These are phyloP conservation scores for Dipodomys stephensi DNA, from an alignment of 2,113 vertebrate genomes.

Conservation along the genomic window DNA sequence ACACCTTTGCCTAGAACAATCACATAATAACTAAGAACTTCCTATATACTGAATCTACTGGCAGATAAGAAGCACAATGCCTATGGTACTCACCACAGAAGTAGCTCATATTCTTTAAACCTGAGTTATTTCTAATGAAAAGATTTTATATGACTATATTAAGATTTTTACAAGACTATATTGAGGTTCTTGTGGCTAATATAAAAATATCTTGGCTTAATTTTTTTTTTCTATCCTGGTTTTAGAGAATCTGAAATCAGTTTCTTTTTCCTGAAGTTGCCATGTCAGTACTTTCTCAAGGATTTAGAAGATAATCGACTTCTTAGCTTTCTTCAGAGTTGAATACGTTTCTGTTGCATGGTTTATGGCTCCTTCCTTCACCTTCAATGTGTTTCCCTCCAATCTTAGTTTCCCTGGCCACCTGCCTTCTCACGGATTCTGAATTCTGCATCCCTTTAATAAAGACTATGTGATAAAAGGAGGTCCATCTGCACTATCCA, in stretches of 20 bases:
- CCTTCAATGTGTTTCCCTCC: background rate
- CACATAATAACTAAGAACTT: background rate
- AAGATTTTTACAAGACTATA: background rate
- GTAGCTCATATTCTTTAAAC: background rate
- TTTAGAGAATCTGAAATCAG: background rate
- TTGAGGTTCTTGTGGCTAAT: background rate
- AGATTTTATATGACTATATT: background rate
- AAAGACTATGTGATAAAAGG: background rate
- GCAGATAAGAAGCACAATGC: background rate
- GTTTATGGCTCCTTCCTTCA: constrained; percentile 5
- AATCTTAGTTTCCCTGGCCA: background rate
- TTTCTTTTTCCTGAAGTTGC: background rate
- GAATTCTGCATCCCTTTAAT: background rate
- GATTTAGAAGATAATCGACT: background rate
- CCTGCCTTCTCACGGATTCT: background rate
- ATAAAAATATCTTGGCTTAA: too few relatives aligned
- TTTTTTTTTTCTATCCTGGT: too few relatives aligned
- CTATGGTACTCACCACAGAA: background rate
- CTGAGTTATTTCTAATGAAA: constrained; percentile 22
- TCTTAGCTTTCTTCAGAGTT: background rate
- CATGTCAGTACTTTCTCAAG: background rate
- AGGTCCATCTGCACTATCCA: background rate
- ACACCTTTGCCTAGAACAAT: background rate
- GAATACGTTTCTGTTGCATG: background rate
- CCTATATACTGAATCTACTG: background rate